Base-by-base conservation (phyloP, 2,797 vertebrate species). In the Anolis apletophallus region DNA sequence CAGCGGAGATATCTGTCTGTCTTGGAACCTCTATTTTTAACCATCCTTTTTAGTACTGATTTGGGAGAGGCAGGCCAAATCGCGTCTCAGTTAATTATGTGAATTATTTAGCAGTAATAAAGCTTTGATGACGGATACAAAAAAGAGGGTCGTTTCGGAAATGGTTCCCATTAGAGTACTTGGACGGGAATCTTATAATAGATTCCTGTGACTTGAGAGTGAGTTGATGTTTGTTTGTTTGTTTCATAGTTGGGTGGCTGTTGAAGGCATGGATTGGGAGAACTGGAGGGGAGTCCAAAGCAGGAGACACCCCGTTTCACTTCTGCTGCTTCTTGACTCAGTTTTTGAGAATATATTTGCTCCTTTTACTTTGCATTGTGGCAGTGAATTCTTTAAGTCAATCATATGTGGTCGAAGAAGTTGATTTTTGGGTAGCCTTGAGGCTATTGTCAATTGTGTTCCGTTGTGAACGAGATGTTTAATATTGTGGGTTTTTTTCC, bases 71-170 rank as follows among this genome's bases (percentile, higher is more conserved):
- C 67, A 59, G 85, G 90, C 87, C 92, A 93, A 91, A 91, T 91
- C 93, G 91, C 89, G 87, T 88, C 86, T 93, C 89, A 90, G 57
- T 95, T 93, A 93, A 95, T 94, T 94, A 91, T 69, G 80, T 95
- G 89, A 95, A 95, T 94, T 95, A 94, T 95, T 95, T 95, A 95
- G 91, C 87, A 91, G 91, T 82, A 91, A 92, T 95, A 92, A 93
- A 94, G 93, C 82, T 85, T 90, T 88, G 93, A 93, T 91, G 92
- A 88, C 91, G 91, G 90, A 84, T 83, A 89, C 88, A 85, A 92
- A 86, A 40, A 94, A 92, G 92, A 90, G 40, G 83, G 40, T 83
- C 88, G 88, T 93, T 90, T 87, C 89, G 89, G 92, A 95, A 93
- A 92, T 94, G 86, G 90, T 86, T 95, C 93, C 92, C 92, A 90